Evolutionary conservation across 2,113 vertebrate species (phyloP), one percentile per base, ranked within the genome.

Genomic region (Orycteropus afer): DNA sequence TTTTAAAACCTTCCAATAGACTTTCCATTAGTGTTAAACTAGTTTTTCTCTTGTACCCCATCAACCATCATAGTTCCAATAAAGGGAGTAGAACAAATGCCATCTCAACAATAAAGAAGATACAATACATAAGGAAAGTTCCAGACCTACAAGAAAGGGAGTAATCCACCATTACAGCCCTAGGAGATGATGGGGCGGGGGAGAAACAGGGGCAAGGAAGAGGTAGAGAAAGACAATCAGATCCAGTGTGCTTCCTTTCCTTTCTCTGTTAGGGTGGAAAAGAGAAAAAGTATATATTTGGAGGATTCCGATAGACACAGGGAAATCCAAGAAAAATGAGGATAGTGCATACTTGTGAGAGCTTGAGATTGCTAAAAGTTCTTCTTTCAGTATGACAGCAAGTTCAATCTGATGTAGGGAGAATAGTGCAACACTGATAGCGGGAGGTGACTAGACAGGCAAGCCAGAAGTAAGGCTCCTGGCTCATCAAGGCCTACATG

Each of bases 11-110:
- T 96, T 86, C 69, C 55, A 55, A 53, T 29, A 95, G 82, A 78
- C 84, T 65, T 73, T 82, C 25, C 55, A 92, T 76, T 94, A 90
- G 61, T 80, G 59, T 86, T 96, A 92, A 92, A 79, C 55, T 89
- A 83, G 8, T 86, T 71, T 92, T 69, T 97, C 78, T 95, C 69
- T 74, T 80, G 53, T 6, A n/a, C 6, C 91, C 57, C 29, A 89
- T 83, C 47, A 40, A 34, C 55, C 57, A 77, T 79, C 63, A 85
- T 10, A 8, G 61, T 13, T 91, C 73, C 37, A 78, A 82, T 74
- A 87, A 73, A 89, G 13, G n/a, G 9, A 83, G 23, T 53, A 95
- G 34, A 86, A 49, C 42, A 93, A 49, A 90, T 71, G 42, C 27
- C 40, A 51, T 42, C 45, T 90, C 63, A 63, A 86, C 63, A 79